phyloP scores from a whole-genome alignment of 1,140 invertebrate genomes.

The Conus ventricosus region DNA sequence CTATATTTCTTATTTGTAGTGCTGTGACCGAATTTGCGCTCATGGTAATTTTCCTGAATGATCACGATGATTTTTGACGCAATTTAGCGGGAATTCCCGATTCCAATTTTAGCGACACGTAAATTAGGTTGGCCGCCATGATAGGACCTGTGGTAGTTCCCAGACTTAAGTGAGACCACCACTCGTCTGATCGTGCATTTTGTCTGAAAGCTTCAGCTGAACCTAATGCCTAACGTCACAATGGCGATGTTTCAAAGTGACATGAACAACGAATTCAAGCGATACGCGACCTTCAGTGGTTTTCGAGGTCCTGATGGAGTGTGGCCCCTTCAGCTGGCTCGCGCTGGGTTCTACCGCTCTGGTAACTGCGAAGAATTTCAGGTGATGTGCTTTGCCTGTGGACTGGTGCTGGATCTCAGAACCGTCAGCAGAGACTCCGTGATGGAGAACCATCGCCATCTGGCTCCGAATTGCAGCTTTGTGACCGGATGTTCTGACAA shows the following conservation, averaged over 20 bases:
- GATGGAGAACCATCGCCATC: slow-evolving; percentile 10
- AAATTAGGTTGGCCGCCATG: not conserved
- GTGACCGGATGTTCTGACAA: slow-evolving; percentile 21
- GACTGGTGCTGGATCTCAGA: slow-evolving; percentile 27
- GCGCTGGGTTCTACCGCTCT: slow-evolving; percentile 23
- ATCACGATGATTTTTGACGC: too few species aligned
- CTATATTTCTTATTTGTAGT: too few species aligned
- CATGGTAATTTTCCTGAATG: too few species aligned
- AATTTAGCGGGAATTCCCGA: not conserved
- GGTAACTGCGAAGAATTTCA: not conserved
- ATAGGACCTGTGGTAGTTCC: not conserved
- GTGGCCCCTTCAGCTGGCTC: slow-evolving; percentile 22
- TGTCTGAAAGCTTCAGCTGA: too few species aligned
- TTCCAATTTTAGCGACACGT: not conserved
- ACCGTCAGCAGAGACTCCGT: not conserved
- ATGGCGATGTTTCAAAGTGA: not conserved
- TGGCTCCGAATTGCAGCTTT: slow-evolving; percentile 28
- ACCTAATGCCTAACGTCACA: not conserved
- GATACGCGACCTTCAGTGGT: slow-evolving; percentile 12
- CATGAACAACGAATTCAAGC: slow-evolving; percentile 25
- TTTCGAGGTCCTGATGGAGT: slow-evolving; percentile 2
- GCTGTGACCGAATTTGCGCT: too few species aligned
- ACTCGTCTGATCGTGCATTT: not conserved
- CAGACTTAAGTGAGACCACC: not conserved
- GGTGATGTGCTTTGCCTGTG: slow-evolving; percentile 20